A percentile compares a stretch with the other conserved stretches of the same genome.
Evolutionary conservation across 1,140 invertebrate species (phyloP).

Genomic region (Drosophila sp.): DNA sequence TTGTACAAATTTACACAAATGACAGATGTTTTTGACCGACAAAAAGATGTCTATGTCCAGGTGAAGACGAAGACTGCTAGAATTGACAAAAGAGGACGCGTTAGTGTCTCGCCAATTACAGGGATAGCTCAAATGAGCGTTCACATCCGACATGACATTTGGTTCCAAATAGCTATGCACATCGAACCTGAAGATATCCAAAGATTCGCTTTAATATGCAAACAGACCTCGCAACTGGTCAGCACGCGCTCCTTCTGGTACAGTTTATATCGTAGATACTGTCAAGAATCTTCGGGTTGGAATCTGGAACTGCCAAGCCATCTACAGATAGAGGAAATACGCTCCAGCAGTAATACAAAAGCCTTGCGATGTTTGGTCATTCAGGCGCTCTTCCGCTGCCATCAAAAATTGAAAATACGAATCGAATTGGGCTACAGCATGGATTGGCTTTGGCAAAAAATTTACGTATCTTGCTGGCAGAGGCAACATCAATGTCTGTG

Average conservation of each 20-base stretch:
- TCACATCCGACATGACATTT: constrained; percentile 61
- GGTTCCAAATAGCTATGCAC: constrained; percentile 71
- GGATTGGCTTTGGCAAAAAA: constrained; percentile 59
- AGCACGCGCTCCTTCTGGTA: constrained; percentile 67
- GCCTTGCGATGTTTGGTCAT: constrained; percentile 49
- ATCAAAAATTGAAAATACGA: constrained; percentile 52
- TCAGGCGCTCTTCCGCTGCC: constrained; percentile 59
- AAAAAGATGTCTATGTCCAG: constrained; percentile 50
- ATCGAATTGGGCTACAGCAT: constrained; percentile 57
- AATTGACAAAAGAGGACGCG: background rate
- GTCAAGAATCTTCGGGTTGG: constrained; percentile 44
- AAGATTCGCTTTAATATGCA: constrained; percentile 70
- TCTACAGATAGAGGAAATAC: constrained; percentile 54
- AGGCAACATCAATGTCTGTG: constrained; percentile 55
- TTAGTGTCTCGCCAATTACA: constrained; percentile 20
- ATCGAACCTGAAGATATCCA: constrained; percentile 75
- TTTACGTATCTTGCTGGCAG: constrained; percentile 60
- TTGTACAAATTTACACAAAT: background rate
- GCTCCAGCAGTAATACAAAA: constrained; percentile 44
- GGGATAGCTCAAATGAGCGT: background rate
- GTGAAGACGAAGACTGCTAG: constrained; percentile 36
- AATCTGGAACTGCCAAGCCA: constrained; percentile 59
- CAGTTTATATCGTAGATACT: constrained; percentile 60
- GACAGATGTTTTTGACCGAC: constrained; percentile 48
- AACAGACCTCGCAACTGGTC: constrained; percentile 53